Conservation (phyloP, 2,113 vertebrate species). For the Brachypteracias leptosomus region DNA sequence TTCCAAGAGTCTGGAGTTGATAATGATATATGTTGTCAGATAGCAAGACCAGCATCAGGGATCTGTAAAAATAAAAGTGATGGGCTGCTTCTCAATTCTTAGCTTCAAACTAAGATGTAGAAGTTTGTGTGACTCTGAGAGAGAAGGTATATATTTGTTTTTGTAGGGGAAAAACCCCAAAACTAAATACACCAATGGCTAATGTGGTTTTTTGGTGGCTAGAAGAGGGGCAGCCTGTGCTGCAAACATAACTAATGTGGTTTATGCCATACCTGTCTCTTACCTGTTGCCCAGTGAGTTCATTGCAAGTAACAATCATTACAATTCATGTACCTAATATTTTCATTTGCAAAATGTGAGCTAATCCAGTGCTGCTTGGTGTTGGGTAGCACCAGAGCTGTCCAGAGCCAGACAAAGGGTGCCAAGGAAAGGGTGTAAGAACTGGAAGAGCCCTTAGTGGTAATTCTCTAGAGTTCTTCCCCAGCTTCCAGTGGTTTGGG, state of each 20-base stretch:
- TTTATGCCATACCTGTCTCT: neutral
- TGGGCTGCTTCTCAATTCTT: neutral
- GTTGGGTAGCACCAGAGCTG: neutral
- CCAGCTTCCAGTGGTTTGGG: neutral
- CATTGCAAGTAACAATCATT: neutral
- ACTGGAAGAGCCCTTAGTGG: neutral
- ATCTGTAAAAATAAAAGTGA: neutral
- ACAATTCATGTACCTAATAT: neutral
- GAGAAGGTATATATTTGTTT: neutral
- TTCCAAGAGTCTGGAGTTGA: neutral
- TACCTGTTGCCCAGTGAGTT: neutral
- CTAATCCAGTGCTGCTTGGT: neutral
- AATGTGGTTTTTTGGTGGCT: neutral
- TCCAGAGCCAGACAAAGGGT: neutral
- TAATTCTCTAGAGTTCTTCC: neutral
- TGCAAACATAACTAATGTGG: neutral
- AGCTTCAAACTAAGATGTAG: neutral
- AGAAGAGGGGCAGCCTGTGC: neutral
- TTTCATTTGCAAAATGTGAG: neutral
- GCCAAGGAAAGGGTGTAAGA: neutral
- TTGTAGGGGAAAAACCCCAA: neutral
- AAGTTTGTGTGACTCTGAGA: neutral
- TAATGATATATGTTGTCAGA: neutral
- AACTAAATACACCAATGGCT: neutral
- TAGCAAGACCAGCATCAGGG: neutral